Conservation (phyloP, 2,113 vertebrate genomes). For the Rostratula benghalensis region DNA sequence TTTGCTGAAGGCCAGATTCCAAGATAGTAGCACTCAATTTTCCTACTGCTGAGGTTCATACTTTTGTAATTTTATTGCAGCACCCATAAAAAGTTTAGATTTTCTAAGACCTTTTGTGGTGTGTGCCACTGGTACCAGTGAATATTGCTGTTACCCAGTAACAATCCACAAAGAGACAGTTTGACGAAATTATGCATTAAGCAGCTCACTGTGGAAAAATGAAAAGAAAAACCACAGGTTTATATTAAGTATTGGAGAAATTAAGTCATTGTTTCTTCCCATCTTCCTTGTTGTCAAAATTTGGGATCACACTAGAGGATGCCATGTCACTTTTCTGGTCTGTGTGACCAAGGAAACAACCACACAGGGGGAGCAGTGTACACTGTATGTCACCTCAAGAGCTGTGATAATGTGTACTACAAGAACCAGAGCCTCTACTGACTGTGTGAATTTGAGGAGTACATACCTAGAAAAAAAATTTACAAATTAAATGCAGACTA, state of each 20-base stretch:
- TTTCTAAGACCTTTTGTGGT: neutral
- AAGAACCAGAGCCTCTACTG: neutral
- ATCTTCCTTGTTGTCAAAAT: neutral
- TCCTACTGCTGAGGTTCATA: neutral
- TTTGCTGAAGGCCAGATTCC: neutral
- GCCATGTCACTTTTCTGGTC: neutral
- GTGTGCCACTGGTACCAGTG: neutral
- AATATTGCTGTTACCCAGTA: neutral
- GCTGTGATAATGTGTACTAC: neutral
- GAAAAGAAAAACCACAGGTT: neutral
- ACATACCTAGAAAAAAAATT: neutral
- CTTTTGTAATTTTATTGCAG: neutral
- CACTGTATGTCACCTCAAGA: neutral
- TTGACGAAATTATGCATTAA: neutral
- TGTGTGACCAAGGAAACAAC: neutral
- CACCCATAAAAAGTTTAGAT: neutral
- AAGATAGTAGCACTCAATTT: neutral
- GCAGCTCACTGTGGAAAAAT: neutral
- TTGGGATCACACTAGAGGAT: neutral
- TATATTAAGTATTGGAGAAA: neutral
- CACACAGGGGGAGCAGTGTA: accelerated
- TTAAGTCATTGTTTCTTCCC: neutral
- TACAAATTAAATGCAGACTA: neutral
- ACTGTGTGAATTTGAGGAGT: neutral
- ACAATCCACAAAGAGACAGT: neutral